Base-by-base conservation (phyloP, 2,797 vertebrate genomes). In the Lagorchestes hirsutus region DNA sequence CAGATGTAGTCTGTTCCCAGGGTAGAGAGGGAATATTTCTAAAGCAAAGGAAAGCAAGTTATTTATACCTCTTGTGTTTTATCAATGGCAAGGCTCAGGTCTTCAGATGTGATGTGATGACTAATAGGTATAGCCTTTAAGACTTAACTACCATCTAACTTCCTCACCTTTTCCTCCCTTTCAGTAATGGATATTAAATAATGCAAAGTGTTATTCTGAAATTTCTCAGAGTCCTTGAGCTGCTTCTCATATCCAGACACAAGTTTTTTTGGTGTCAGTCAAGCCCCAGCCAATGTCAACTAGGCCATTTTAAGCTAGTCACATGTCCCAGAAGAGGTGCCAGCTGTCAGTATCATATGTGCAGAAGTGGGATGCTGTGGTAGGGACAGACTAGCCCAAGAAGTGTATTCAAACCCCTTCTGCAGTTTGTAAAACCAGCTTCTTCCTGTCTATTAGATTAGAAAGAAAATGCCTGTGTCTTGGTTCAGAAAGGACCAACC, bases 11-110 rank as follows among this genome's bases (percentile, higher is more conserved):
- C 74, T 82, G 74, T 22, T 82, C 34, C 50, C 5, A 1, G 55
- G 54, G 58, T 55, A 31, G 92, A 93, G 90, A 93, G 59, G 13
- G 59, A 59, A 93, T 55, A 91, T 92, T 91, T 24, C 54, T 91
- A 74, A 94, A 95, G 92, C 94, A 93, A 97, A n/a, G 46, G 93
- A 96, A 98, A 97, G 92, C 55, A 16, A 54, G 28, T 56, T 5
- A 59, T 82, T 92, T 52, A 82, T 40, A 18, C 4, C 50, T 91
- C 2, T 9, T 18, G 46, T 74, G 58, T 67, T 74, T 34, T 55
- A 57, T 52, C n/a, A 82, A 50, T 57, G 92, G 28, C 10, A 29
- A 54, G 34, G 54, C 10, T 0, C 52, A 94, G 24, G 28, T 91
- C 46, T 92, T 93, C 54, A 92, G 55, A 18, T 11, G 5, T 50